Conservation (phyloP, 2,888 invertebrate species). For the Ptilodon capucinus region DNA sequence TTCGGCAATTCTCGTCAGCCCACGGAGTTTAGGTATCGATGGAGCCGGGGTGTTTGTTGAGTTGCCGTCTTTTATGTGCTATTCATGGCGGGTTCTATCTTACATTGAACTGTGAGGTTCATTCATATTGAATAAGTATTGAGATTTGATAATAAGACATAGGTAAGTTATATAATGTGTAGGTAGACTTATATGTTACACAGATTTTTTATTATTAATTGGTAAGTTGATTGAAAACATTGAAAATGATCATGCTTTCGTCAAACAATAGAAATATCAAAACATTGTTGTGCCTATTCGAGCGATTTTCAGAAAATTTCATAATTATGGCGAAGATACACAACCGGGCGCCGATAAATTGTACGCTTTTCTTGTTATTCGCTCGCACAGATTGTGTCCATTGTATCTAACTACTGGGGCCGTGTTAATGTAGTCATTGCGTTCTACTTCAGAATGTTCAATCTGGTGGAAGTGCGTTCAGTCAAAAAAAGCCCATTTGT, state of each 20-base stretch:
- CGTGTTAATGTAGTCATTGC: neutral
- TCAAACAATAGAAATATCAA: neutral
- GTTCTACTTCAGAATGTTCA: neutral
- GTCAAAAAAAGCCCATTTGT: neutral
- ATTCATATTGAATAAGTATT: slow-evolving; percentile 25
- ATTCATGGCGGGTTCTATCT: neutral
- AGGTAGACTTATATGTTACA: too few relatives aligned
- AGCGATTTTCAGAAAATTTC: neutral
- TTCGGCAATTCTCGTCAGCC: slow-evolving; percentile 53
- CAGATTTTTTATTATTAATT: too few relatives aligned
- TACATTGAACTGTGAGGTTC: neutral
- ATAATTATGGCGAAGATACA: slow-evolving; percentile 2
- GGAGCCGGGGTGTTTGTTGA: slow-evolving; percentile 13
- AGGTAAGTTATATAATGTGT: too few relatives aligned
- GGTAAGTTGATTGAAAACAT: neutral
- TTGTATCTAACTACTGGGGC: neutral
- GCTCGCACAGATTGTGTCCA: neutral
- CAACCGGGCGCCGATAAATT: slow-evolving; percentile 24
- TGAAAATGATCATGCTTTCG: neutral
- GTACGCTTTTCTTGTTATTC: slow-evolving; percentile 30
- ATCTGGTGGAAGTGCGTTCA: neutral
- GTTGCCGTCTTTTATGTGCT: slow-evolving; percentile 15
- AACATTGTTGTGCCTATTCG: neutral
- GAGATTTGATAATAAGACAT: too few relatives aligned
- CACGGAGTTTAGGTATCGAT: slow-evolving; percentile 20